Conservation (phyloP, 2,888 invertebrate species). For the Oligia fasciuncula region DNA sequence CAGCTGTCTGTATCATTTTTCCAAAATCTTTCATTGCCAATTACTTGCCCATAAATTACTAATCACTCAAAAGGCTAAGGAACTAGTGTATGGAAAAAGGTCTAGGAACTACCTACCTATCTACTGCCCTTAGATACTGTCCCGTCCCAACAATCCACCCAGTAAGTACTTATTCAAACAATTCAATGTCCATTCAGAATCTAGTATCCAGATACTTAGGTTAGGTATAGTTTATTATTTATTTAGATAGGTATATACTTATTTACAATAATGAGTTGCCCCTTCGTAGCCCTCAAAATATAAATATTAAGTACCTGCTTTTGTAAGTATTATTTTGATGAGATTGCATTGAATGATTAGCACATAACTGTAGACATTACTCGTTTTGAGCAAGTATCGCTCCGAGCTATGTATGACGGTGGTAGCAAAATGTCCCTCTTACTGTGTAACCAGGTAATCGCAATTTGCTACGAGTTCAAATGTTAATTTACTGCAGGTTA, state of each 20-base stretch:
- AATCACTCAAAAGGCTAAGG: neutral
- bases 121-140: neutral
- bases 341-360: conserved; percentile 27
- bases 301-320: neutral
- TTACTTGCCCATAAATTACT: too few species aligned
- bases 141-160: neutral
- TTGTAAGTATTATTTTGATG: conserved; percentile 3
- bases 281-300: neutral
- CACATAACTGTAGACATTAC: conserved; percentile 18
- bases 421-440: conserved; percentile 37
- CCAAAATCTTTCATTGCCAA: neutral
- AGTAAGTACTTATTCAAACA: neutral
- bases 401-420: conserved; percentile 16
- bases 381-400: conserved; percentile 15
- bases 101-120: neutral
- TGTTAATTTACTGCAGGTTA: conserved; percentile 63
- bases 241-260: neutral
- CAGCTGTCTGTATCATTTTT: neutral
- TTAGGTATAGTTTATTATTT: neutral
- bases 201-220: neutral
- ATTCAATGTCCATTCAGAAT: neutral
- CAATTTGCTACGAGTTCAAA: conserved; percentile 66
- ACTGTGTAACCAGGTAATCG: conserved; percentile 46
- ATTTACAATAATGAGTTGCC: neutral
- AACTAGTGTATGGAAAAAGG: neutral